Conservation (phyloP, 2,113 vertebrate genomes). For the Leptosomus discolor region DNA sequence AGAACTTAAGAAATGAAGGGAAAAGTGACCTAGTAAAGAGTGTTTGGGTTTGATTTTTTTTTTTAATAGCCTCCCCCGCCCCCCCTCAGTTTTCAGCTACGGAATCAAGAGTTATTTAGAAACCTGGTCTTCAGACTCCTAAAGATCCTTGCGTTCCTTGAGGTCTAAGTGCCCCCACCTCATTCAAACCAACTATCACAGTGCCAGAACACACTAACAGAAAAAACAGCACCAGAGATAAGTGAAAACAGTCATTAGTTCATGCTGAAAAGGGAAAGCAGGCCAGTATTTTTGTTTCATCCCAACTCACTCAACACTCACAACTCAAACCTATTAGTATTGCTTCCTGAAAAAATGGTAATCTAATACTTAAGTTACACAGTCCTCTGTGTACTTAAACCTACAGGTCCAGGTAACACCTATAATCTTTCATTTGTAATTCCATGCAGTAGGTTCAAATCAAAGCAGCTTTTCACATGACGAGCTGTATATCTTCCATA, state of each 20-base stretch:
- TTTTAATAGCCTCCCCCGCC: rapidly evolving
- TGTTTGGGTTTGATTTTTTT: neutral
- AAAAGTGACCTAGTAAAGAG: neutral
- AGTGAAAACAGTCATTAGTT: neutral
- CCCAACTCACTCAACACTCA: neutral
- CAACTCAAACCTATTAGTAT: slow-evolving; percentile 9
- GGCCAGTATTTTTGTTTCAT: no score
- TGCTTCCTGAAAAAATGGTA: slow-evolving; percentile 61
- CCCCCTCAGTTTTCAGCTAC: neutral
- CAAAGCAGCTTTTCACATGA: neutral
- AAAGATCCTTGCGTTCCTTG: neutral
- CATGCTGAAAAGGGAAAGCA: neutral
- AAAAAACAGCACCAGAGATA: neutral
- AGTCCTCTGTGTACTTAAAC: slow-evolving; percentile 62
- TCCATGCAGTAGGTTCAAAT: slow-evolving; percentile 28
- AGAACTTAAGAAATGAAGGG: neutral
- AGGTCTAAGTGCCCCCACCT: neutral
- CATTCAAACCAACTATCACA: neutral
- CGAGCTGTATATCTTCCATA: slow-evolving; percentile 24
- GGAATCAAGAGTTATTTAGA: neutral
- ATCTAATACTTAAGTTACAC: slow-evolving; percentile 61
- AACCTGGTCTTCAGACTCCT: neutral
- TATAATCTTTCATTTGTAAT: slow-evolving; percentile 35
- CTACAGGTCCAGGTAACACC: slow-evolving; percentile 53
- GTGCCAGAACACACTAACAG: neutral